A percentile compares a stretch with the other conserved stretches of the same genome.
These are phyloP conservation scores for Eulemur macaco DNA, from an alignment of 2,113 vertebrate genomes.

Conservation along the genomic window DNA sequence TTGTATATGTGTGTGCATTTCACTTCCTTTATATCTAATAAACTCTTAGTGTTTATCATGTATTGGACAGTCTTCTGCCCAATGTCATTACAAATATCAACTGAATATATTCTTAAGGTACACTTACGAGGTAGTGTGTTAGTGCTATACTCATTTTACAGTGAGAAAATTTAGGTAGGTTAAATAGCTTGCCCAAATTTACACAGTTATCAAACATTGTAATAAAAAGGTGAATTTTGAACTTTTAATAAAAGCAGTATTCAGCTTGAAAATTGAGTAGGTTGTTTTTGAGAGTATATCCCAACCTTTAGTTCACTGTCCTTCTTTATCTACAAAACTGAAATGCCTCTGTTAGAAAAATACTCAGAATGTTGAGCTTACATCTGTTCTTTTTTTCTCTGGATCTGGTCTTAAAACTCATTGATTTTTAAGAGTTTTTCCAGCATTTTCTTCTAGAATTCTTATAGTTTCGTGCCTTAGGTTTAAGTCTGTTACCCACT, in stretches of 20 bases:
- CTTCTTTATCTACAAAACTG: background rate
- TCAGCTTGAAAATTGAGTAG: background rate
- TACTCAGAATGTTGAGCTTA: background rate
- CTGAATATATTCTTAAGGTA: background rate
- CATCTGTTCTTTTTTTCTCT: background rate
- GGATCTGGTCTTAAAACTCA: background rate
- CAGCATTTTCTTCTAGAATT: no score
- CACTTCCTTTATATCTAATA: background rate
- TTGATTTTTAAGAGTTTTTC: background rate
- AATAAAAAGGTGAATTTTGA: background rate
- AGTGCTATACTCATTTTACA: background rate
- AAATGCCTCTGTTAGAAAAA: background rate
- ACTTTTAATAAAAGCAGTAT: background rate
- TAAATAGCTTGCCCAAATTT: background rate
- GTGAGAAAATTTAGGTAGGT: background rate
- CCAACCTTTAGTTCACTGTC: background rate
- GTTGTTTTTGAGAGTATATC: background rate
- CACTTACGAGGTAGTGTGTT: background rate
- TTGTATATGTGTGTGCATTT: background rate
- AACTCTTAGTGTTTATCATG: background rate
- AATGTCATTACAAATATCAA: background rate
- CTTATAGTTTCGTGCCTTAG: no score
- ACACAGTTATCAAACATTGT: background rate
- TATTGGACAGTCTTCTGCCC: background rate
- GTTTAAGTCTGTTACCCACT: no score